Evolutionary conservation across 2,797 vertebrate species (phyloP), one percentile per base, ranked within the genome.

Genomic region (Furcifer pardalis): DNA sequence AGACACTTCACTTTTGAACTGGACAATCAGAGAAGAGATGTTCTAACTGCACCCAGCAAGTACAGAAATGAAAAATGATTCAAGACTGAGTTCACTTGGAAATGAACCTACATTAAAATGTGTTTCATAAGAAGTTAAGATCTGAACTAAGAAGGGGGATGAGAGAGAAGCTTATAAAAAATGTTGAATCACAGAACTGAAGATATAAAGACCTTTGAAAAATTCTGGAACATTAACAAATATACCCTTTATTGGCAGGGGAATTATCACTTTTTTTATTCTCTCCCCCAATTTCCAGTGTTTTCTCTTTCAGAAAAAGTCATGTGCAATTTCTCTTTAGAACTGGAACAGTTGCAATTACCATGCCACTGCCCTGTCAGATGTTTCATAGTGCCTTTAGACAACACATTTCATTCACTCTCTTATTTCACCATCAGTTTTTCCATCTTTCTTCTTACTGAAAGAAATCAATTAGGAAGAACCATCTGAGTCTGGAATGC

Each of bases 1-100:
- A 72, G 72, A 72, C 35, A 81, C 72, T 78, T 84, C 66, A 72
- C 52, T 62, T 78, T 68, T 49, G 66, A 78, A 84, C 30, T n/a
- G 37, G 72, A 77, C 63, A 59, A 60, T 84, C 42, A 35, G 52
- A 46, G 56, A 78, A 77, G 52, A 32, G n/a, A 0, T 60, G 69
- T 15, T 49, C 23, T 78, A 63, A 63, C 63, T 63, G 62, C 44
- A 21, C 27, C 32, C 40, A 44, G n/a, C 46, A 49, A 71, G 25
- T 27, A 4, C 15, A 72, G 21, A 56, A 71, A 32, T 81, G 17
- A 60, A 78, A 78, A 72, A 72, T 7, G 10, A 60, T 59, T 71
- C 30, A 44, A 46, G 63, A 78, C 32, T 56, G 27, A 72, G 35
- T 35, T 78, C 56, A 69, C 12, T 56, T 73, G 65, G 75, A 83